These are phyloP conservation scores for Gortyna flavago DNA, from an alignment of 2,888 invertebrate species.

Conservation along the genomic window DNA sequence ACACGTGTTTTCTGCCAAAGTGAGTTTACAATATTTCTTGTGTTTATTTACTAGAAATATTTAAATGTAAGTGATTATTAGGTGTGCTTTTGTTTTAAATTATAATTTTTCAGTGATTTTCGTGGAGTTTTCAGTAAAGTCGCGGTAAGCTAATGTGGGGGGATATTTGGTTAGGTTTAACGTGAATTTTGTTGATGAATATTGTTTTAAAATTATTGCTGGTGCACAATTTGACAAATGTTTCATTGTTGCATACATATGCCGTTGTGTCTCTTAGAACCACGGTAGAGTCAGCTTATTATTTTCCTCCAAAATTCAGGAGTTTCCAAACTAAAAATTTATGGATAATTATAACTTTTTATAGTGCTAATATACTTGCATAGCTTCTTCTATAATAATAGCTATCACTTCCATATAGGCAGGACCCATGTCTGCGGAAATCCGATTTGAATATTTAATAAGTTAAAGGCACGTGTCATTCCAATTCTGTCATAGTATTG, in stretches of 20 bases:
- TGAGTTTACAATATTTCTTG: conserved; percentile 66
- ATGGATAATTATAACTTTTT: background rate
- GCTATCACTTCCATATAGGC: background rate
- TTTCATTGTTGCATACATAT: background rate
- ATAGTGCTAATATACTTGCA: background rate
- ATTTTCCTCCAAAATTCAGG: conserved; percentile 43
- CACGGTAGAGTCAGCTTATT: background rate
- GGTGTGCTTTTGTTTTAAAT: conserved; percentile 40
- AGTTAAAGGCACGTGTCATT: background rate
- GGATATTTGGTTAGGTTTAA: conserved; percentile 44
- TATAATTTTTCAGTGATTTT: conserved; percentile 53
- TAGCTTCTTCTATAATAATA: conserved; percentile 8
- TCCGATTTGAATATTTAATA: conserved; percentile 14
- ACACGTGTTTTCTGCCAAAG: conserved; percentile 70
- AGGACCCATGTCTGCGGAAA: background rate
- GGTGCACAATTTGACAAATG: background rate
- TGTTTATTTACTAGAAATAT: conserved; percentile 42
- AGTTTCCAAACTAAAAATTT: background rate
- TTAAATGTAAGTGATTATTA: conserved; percentile 41
- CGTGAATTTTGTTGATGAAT: conserved; percentile 2
- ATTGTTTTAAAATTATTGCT: background rate
- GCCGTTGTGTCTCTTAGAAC: background rate
- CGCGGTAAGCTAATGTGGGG: conserved; percentile 53
- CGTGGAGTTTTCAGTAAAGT: conserved; percentile 56
- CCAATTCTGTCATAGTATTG: background rate